Evolutionary conservation across 1,140 invertebrate genomes (phyloP).

Genomic region (Trachymyrmex septentrionalis): DNA sequence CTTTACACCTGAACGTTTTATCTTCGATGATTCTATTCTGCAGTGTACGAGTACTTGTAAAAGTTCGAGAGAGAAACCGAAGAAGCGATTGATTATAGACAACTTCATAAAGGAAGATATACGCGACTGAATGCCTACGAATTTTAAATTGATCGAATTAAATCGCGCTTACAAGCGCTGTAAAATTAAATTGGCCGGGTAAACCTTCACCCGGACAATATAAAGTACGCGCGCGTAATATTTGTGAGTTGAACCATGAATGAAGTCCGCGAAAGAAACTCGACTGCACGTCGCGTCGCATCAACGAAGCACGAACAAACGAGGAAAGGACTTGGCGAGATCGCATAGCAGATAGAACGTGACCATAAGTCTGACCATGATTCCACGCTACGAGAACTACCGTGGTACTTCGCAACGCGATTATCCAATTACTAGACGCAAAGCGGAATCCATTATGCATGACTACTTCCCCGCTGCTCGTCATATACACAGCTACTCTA

Average conservation of each 20-base stretch:
- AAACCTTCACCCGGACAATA: not conserved
- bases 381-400: conserved; percentile 57
- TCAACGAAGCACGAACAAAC: conserved; percentile 15
- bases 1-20: too few relatives aligned
- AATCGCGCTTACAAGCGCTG: not conserved
- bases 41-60: not conserved
- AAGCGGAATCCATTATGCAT: conserved; percentile 72
- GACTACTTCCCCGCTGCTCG: conserved; percentile 39
- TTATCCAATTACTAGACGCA: conserved; percentile 74
- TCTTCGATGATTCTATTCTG: not conserved
- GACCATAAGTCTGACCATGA: conserved; percentile 63
- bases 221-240: not conserved
- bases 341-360: conserved; percentile 59
- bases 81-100: not conserved
- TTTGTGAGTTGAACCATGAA: conserved; percentile 21
- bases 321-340: conserved; percentile 56
- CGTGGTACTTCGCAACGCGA: conserved; percentile 36
- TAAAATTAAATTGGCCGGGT: not conserved
- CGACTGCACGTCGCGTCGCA: conserved; percentile 9
- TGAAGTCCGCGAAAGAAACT: conserved; percentile 33
- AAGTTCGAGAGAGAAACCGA: not conserved
- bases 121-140: not conserved
- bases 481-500: conserved; percentile 21
- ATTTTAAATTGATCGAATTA: not conserved
- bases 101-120: not conserved